Evolutionary conservation across 1,140 invertebrate species (phyloP).

Genomic region (Drosophila azteca): DNA sequence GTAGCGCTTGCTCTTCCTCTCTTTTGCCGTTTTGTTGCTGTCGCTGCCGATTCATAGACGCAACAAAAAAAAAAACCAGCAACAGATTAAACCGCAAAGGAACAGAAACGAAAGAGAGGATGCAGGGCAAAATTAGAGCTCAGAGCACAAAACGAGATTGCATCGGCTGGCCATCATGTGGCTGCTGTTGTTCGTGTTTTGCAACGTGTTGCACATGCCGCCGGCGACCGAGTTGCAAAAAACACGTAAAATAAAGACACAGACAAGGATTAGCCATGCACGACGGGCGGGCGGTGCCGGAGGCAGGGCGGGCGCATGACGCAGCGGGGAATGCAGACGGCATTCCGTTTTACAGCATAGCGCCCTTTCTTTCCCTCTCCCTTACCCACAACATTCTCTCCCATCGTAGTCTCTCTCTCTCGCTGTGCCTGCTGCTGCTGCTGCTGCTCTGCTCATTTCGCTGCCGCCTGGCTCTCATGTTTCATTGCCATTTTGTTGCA

Average conservation of each 20-base stretch:
- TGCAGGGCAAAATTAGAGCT: conserved; percentile 15
- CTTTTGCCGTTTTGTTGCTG: no score
- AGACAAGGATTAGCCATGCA: conserved; percentile 59
- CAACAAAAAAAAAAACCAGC: not conserved
- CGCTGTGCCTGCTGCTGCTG: conserved; percentile 14
- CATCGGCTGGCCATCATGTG: conserved; percentile 28
- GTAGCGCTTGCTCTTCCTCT: no score
- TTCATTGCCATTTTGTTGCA: conserved; percentile 81
- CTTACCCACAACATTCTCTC: not conserved
- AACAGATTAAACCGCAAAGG: not conserved
- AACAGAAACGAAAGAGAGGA: not conserved
- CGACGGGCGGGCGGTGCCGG: conserved; percentile 16
- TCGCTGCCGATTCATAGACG: not conserved
- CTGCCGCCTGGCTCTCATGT: conserved; percentile 30
- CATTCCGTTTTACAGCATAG: conserved; percentile 26
- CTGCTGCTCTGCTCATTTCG: conserved; percentile 39
- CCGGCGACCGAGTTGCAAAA: conserved; percentile 30
- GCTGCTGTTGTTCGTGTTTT: conserved; percentile 25
- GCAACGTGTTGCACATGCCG: conserved; percentile 72
- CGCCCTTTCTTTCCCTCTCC: conserved; percentile 10
- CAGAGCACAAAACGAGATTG: no score
- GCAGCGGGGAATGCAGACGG: conserved; percentile 21
- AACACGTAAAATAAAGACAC: conserved; percentile 31
- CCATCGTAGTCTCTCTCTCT: not conserved
- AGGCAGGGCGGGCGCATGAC: conserved; percentile 9